These are phyloP conservation scores for Macrostomum lignano DNA, from an alignment of 1,140 invertebrate genomes.

Conservation along the genomic window DNA sequence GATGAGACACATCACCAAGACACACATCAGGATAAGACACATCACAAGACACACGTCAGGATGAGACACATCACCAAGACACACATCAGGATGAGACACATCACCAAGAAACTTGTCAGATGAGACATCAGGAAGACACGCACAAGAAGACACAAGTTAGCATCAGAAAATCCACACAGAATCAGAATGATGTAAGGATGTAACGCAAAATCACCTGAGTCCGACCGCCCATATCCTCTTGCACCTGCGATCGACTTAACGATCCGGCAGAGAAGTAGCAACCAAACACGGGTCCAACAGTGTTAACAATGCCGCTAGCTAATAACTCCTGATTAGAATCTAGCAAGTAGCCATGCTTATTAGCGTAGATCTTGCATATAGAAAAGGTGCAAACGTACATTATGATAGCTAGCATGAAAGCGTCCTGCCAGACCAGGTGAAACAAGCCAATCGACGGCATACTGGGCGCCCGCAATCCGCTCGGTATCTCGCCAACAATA, in stretches of 20 bases:
- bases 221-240: not conserved
- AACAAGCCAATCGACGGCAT: not conserved
- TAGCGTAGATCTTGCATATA: not conserved
- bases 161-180: no score
- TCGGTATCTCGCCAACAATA: slow-evolving; percentile 28
- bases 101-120: no score
- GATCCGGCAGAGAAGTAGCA: not conserved
- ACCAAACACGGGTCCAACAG: not conserved
- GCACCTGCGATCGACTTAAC: not conserved
- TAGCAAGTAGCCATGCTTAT: not conserved
- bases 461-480: slow-evolving; percentile 15
- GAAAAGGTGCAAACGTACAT: not conserved
- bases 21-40: no score
- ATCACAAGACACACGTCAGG: no score
- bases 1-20: no score
- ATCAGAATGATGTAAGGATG: no score
- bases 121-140: no score
- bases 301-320: not conserved
- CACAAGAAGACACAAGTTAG: no score
- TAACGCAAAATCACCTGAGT: slow-evolving; percentile 27
- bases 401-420: slow-evolving; percentile 1
- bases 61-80: no score
- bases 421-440: not conserved
- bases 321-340: not conserved
- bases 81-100: no score